phyloP scores from a whole-genome alignment of 2,888 invertebrate species.

The Eupithecia subumbrata region DNA sequence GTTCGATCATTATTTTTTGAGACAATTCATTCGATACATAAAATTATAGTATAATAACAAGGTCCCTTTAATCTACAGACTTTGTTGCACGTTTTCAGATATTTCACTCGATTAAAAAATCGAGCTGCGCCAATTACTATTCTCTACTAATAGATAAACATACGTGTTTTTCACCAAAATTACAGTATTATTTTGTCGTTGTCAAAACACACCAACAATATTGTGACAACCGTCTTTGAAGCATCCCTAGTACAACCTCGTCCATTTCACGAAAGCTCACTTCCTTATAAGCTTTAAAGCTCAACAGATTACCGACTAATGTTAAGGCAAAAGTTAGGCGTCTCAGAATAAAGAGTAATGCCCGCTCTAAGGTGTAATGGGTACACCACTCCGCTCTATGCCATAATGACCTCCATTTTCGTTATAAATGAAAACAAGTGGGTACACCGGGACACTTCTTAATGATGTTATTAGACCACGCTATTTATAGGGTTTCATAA shows the following conservation, averaged over 20 bases:
- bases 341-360: slow-evolving; percentile 67
- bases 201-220: neutral
- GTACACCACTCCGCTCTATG: slow-evolving; percentile 72
- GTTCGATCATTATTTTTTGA: no score
- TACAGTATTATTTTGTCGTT: no score
- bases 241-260: neutral
- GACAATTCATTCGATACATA: no score
- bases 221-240: neutral
- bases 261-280: slow-evolving; percentile 12
- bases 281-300: slow-evolving; percentile 31
- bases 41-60: no score
- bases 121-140: no score
- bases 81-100: no score
- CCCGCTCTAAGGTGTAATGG: slow-evolving; percentile 65
- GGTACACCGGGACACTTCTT: slow-evolving; percentile 63
- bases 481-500: neutral
- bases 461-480: slow-evolving; percentile 57
- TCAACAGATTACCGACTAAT: slow-evolving; percentile 47
- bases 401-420: slow-evolving; percentile 69
- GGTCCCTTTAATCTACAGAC: no score
- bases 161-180: no score
- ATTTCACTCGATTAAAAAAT: no score
- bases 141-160: no score
- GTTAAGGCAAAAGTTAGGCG: slow-evolving; percentile 55
- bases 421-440: slow-evolving; percentile 74